A percentile compares a stretch with the other conserved stretches of the same genome.
Evolutionary conservation across 2,113 vertebrate species (phyloP).

Genomic region (Poicephalus meyeri): DNA sequence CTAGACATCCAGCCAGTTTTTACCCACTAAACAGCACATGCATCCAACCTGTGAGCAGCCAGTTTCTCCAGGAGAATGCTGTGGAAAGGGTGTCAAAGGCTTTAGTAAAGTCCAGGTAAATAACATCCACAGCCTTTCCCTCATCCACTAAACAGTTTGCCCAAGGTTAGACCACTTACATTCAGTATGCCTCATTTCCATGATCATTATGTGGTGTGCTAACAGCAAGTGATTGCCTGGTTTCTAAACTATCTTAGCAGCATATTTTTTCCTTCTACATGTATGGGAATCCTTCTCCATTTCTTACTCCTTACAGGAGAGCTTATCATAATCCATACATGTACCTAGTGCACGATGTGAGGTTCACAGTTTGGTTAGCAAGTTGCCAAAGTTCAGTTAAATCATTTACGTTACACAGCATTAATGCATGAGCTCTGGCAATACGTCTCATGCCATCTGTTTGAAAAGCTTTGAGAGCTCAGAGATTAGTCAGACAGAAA

Average conservation of each 20-base stretch:
- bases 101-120: not conserved
- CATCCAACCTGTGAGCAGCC: rapidly evolving
- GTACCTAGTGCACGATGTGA: not conserved
- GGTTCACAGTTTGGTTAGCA: slow-evolving; percentile 31
- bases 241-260: not conserved
- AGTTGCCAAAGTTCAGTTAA: slow-evolving; percentile 20
- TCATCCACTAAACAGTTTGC: not conserved
- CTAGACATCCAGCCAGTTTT: rapidly evolving
- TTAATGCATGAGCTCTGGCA: slow-evolving; percentile 34
- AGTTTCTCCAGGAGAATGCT: not conserved
- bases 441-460: not conserved
- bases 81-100: not conserved
- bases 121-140: not conserved
- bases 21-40: rapidly evolving
- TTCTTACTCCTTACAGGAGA: not conserved
- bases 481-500: slow-evolving; percentile 29
- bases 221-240: not conserved
- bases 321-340: not conserved
- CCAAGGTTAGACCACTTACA: not conserved
- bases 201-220: not conserved
- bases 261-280: not conserved
- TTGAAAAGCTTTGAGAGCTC: slow-evolving; percentile 26
- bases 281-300: not conserved
- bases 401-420: slow-evolving; percentile 32
- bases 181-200: slow-evolving; percentile 11